phyloP scores from a whole-genome alignment of 2,113 vertebrate species.

The Dendrocopos noguchii region DNA sequence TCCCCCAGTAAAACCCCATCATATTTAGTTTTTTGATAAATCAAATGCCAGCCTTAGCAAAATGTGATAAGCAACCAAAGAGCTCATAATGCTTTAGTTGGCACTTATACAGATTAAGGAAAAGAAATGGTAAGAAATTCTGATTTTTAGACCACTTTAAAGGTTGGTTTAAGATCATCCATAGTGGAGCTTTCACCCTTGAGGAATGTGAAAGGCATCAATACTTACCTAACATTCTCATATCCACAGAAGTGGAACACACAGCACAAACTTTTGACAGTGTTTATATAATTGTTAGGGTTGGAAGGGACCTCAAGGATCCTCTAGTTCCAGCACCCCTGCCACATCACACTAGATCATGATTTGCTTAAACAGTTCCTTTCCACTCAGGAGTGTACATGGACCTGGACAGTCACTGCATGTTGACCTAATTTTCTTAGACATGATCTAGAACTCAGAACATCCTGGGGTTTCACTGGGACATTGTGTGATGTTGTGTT shows the following conservation, averaged over 20 bases:
- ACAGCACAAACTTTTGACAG: neutral
- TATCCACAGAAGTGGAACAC: neutral
- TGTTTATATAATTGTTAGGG: neutral
- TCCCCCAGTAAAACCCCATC: neutral
- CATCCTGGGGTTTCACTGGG: neutral
- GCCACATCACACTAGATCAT: no score
- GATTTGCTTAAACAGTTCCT: neutral
- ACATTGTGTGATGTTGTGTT: neutral
- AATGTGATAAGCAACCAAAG: neutral
- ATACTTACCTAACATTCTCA: neutral
- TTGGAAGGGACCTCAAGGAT: no score
- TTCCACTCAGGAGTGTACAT: neutral
- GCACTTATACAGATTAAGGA: neutral
- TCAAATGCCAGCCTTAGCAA: neutral
- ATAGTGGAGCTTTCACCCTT: neutral
- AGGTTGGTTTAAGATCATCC: neutral
- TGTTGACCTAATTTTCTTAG: neutral
- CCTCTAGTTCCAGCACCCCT: no score
- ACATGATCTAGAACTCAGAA: neutral
- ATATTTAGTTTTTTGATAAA: constrained; percentile 25
- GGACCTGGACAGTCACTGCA: neutral
- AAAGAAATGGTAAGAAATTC: neutral
- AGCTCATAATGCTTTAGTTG: neutral
- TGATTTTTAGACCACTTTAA: neutral
- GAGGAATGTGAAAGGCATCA: neutral